Base-by-base conservation (phyloP, 2,888 invertebrate genomes). In the Gastrophysa polygoni region DNA sequence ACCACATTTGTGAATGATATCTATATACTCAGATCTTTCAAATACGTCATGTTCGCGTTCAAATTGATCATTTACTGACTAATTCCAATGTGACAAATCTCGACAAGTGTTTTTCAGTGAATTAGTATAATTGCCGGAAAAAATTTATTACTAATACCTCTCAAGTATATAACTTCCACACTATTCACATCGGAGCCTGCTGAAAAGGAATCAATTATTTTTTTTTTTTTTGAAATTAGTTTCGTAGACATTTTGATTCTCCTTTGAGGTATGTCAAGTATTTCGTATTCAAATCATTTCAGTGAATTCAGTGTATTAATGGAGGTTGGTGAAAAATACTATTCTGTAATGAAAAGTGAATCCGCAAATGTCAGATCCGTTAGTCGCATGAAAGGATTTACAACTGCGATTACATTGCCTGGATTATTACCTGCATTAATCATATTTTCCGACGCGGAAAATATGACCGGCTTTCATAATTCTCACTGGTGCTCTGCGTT, bases 1-100 rank as follows among this genome's bases (percentile, higher is more conserved):
- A 38, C 52, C 38, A 38, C 38, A 10, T 14, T 52, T 38, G 38
- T 52, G 52, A 38, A 52, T 52, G 52, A 52, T 38, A 52, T 38
- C 20, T 8, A n/a, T n/a, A n/a, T n/a, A 32, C 29, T 24, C 38
- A 52, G 51, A 32, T 51, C 17, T 29, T 18, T 51, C 18, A 8
- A 16, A 51, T 34, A 50, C 32, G 34, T 11, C 3, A 16, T 17
- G 18, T 38, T 17, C 18, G 52, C 34, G 52, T 38, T 52, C 16
- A 21, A 38, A 32, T 51, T 24, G 3, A 24, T 24, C 24, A 3
- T 5, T 24, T 7, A 24, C 3, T 24, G 24, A 7, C 3, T 5
- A 5, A 24, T 24, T 24, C 7, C 24, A 24, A 24, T 24, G 7
- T 24, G 3, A 7, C 3, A 24, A 5, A 24, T 24, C 24, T 24